phyloP scores from a whole-genome alignment of 2,113 vertebrate genomes.

The Chiloscyllium plagiosum region DNA sequence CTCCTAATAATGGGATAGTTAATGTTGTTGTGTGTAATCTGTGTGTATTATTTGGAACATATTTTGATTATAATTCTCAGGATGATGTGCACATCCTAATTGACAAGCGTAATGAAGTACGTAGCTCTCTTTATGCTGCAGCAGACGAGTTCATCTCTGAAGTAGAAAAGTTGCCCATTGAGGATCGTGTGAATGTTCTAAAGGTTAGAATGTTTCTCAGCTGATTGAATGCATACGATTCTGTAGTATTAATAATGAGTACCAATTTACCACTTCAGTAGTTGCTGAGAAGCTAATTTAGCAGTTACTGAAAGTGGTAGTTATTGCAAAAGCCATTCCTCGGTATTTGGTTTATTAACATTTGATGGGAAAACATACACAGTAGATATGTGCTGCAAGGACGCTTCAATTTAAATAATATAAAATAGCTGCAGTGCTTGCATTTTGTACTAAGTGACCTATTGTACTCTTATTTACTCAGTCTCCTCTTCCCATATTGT shows the following conservation, averaged over 20 bases:
- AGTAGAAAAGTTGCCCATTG: conserved; percentile 52
- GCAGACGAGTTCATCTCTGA: conserved; percentile 56
- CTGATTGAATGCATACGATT: not conserved
- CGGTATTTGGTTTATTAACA: not conserved
- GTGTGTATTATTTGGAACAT: not conserved
- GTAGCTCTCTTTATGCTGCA: conserved; percentile 49
- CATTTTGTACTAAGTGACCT: not conserved
- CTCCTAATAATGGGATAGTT: not conserved
- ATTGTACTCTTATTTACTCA: not conserved
- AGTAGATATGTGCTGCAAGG: not conserved
- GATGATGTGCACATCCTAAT: conserved; percentile 53
- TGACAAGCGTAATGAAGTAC: conserved; percentile 52
- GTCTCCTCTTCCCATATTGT: not conserved
- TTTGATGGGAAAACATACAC: not conserved
- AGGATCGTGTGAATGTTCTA: conserved; percentile 50
- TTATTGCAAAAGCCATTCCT: not conserved
- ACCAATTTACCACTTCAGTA: not conserved
- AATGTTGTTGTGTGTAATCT: not conserved
- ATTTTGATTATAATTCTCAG: conserved; percentile 43
- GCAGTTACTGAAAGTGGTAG: not conserved
- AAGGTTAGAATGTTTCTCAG: conserved; percentile 48
- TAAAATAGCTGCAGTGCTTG: not conserved
- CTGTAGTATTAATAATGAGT: not conserved
- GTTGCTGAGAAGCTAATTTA: not conserved
- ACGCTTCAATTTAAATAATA: not conserved